These are phyloP conservation scores for Euphydryas editha DNA, from an alignment of 2,888 invertebrate genomes.

Conservation along the genomic window DNA sequence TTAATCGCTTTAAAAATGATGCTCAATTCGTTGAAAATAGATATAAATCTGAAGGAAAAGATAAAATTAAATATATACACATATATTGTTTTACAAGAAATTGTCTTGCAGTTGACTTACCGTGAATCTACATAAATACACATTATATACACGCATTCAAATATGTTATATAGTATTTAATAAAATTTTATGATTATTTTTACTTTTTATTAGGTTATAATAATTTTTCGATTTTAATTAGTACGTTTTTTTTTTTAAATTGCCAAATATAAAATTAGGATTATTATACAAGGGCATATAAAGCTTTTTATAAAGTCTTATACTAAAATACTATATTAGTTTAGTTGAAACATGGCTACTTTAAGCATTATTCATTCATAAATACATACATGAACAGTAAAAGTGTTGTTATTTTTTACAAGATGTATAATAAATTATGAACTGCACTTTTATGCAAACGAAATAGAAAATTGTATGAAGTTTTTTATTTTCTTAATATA, in stretches of 20 bases:
- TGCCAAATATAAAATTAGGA: not conserved
- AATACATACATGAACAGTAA: not conserved
- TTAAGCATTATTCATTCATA: not conserved
- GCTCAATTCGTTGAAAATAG: not conserved
- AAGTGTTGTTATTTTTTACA: not conserved
- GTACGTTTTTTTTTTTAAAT: not conserved
- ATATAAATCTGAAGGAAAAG: no score
- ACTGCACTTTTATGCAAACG: not conserved
- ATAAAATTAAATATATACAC: no score
- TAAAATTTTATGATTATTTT: not conserved
- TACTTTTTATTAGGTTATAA: not conserved
- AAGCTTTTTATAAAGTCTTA: no score
- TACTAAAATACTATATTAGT: no score
- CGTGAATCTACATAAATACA: no score
- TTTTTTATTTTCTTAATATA: no score
- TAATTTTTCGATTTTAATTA: not conserved
- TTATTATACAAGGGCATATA: not conserved
- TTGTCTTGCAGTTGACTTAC: no score
- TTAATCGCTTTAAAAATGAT: not conserved
- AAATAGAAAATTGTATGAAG: no score
- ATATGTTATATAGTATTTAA: not conserved
- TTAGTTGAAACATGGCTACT: no score
- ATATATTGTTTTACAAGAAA: no score
- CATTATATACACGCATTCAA: conserved; percentile 11
- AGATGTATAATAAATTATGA: not conserved